Percentiles rank a stretch among this genome's conserved stretches.
phyloP scores from a whole-genome alignment of 64 coral and sea anemone species.

The Porites australiensis region DNA sequence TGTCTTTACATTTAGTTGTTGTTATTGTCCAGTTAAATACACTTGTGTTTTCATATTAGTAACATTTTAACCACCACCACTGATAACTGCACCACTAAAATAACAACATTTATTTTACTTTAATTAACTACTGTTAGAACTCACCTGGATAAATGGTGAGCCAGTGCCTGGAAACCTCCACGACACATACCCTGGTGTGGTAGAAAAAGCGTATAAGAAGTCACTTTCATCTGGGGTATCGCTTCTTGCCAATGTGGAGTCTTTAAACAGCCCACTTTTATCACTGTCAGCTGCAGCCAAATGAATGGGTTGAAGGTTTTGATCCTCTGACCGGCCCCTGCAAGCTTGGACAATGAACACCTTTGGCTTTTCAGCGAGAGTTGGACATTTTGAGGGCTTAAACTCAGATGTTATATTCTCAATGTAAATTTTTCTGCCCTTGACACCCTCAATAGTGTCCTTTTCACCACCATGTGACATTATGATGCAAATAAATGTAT shows the following conservation, averaged over 20 bases:
- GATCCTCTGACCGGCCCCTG: background rate
- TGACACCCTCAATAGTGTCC: background rate
- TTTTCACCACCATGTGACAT: conserved; percentile 39
- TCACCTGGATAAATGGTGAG: background rate
- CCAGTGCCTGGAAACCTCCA: background rate
- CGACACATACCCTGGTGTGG: background rate
- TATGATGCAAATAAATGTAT: conserved; percentile 35
- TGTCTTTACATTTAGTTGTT: no score
- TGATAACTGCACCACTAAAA: background rate
- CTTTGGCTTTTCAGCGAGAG: conserved; percentile 49
- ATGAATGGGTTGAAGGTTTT: background rate
- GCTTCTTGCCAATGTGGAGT: background rate
- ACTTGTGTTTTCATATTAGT: no score
- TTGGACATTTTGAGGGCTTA: background rate
- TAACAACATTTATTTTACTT: no score
- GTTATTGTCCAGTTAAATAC: no score
- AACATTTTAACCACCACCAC: no score
- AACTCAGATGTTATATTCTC: conserved; percentile 20
- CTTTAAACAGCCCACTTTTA: background rate
- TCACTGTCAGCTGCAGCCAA: background rate
- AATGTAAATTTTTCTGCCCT: background rate
- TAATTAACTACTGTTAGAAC: background rate
- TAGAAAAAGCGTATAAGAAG: background rate
- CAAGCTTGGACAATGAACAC: conserved; percentile 56
- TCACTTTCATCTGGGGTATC: background rate